Base-by-base conservation (phyloP, 1,140 invertebrate genomes). In the Drosophila melanogaster region DNA sequence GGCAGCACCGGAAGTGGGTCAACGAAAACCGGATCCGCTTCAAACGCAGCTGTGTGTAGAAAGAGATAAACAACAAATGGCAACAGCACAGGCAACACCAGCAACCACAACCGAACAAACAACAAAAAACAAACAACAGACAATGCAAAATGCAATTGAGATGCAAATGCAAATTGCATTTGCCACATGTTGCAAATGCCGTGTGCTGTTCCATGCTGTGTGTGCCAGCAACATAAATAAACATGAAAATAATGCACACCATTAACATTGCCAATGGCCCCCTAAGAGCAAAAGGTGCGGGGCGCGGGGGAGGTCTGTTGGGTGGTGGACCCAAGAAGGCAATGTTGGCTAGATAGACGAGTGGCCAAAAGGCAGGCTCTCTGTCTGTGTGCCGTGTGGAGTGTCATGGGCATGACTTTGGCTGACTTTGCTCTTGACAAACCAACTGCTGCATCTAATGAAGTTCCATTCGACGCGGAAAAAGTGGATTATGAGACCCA, bases 181-280 rank as follows among this genome's bases (percentile, higher is more conserved):
- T 58, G 75, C 79, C 74, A 87, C 75, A 89, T 89, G 74, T 86
- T 72, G 77, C 72, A 72, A 55, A 44, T 55, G 49, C 62, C 22
- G 19, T 57, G 47, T 33, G 46, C 8, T 56, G 58, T 46, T 8
- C 30, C 30, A 30, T 30, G 8, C 30, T 19, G 61, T 77, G 58
- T 75, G 53, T 67, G 77, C 55, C 65, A 79, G 71, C 83, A 83
- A 87, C 83, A 87, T 83, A 86, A 83, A 87, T 87, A 86, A 79
- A 86, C 83, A 87, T 87, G 65, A 83, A 87, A 87, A 87, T 83
- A 86, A 86, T 87, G 83, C 78, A 87, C 79, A 74, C 83, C 83
- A 83, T 87, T 87, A 87, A 79, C 79, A 86, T 86, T 87, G 83
- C 84, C 79, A 87, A 79, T 86, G 83, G 83, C 83, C 83, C 79